Conservation (phyloP, 2,113 vertebrate genomes). For the Cranoglanis bouderius region DNA sequence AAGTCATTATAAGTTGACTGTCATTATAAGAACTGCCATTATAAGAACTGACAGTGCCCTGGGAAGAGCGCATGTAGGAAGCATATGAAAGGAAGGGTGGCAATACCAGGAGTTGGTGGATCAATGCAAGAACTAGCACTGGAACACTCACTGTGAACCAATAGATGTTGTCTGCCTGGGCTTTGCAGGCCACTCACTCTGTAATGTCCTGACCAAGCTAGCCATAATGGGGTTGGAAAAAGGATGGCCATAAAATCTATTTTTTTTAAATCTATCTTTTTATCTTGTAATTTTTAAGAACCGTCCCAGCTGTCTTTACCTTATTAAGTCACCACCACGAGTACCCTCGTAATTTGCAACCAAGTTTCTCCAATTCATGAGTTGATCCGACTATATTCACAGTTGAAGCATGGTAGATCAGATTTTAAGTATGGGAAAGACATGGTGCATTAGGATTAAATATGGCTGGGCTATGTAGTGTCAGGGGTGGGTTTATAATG, state of each 20-base stretch:
- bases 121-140: neutral
- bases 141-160: neutral
- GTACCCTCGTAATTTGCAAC: neutral
- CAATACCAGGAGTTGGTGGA: neutral
- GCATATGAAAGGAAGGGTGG: neutral
- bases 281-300: neutral
- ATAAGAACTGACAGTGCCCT: neutral
- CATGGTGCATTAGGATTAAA: neutral
- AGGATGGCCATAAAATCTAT: no score
- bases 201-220: no score
- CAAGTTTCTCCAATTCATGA: neutral
- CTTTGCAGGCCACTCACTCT: neutral
- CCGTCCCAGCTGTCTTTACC: neutral
- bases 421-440: neutral
- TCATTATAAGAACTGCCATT: no score
- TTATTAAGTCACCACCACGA: neutral
- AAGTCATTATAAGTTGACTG: no score
- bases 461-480: neutral
- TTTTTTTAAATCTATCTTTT: no score
- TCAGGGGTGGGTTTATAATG: constrained; percentile 15
- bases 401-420: constrained; percentile 16
- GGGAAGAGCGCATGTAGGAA: no score
- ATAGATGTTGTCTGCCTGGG: neutral
- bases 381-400: neutral
- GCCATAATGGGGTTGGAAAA: no score